These are phyloP conservation scores for Sebastes steindachneri DNA, from an alignment of 2,797 vertebrate species.

Conservation along the genomic window DNA sequence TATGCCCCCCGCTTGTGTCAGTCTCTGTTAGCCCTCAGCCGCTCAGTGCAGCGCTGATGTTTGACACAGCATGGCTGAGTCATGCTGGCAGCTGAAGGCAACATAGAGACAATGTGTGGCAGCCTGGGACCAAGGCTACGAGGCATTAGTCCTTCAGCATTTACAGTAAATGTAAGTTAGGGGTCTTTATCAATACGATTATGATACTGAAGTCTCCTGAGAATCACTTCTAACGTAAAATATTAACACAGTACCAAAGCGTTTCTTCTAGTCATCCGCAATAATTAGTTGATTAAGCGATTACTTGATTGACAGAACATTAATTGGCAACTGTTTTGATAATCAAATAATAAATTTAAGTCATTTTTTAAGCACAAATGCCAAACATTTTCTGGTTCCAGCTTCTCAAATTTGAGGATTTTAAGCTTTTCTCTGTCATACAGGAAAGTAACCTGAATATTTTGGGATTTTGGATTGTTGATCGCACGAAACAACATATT, in stretches of 20 bases:
- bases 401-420: neutral
- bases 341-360: no score
- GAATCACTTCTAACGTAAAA: neutral
- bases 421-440: neutral
- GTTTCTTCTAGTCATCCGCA: neutral
- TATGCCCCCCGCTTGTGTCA: conserved; percentile 30
- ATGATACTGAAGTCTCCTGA: neutral
- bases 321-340: neutral
- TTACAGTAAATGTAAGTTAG: neutral
- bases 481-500: no score
- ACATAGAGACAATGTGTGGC: conserved; percentile 40
- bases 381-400: neutral
- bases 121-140: neutral
- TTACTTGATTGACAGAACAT: neutral
- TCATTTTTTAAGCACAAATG: no score
- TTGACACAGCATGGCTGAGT: conserved; percentile 55
- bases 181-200: neutral
- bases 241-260: neutral
- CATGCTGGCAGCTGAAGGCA: conserved; percentile 40
- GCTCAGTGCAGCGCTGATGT: conserved; percentile 31
- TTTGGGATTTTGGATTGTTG: no score
- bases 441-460: neutral
- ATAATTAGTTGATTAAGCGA: rapidly evolving
- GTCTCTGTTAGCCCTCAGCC: conserved; percentile 17
- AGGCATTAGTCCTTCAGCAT: neutral